Conservation (phyloP, 2,888 invertebrate species). For the Apodemia zela region DNA sequence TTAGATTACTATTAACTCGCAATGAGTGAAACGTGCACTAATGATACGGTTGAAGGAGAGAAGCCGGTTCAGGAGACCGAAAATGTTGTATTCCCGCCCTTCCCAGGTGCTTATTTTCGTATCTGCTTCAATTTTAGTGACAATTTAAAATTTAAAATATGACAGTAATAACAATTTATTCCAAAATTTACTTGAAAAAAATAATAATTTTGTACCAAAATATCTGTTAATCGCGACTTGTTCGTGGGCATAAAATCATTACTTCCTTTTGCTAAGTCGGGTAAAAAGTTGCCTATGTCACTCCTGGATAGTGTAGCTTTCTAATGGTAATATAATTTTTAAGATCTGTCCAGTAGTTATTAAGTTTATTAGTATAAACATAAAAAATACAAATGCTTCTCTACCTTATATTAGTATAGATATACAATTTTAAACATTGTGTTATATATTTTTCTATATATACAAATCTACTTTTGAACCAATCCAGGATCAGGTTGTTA, state of each 20-base stretch:
- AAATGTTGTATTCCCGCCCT: slow-evolving; percentile 64
- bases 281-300: too few relatives aligned
- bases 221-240: too few relatives aligned
- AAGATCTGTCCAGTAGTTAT: too few relatives aligned
- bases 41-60: slow-evolving; percentile 50
- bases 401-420: too few relatives aligned
- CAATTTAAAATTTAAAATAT: background rate
- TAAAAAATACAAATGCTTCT: too few relatives aligned
- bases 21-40: slow-evolving; percentile 58
- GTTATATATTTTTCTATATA: background rate
- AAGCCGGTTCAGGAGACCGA: slow-evolving; percentile 58
- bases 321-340: too few relatives aligned
- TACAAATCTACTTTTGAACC: background rate
- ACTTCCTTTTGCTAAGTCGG: too few relatives aligned
- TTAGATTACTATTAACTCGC: slow-evolving; percentile 26
- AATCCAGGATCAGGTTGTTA: background rate
- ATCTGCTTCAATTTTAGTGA: background rate
- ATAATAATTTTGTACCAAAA: too few relatives aligned
- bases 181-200: background rate
- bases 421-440: too few relatives aligned
- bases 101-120: slow-evolving; percentile 49
- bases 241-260: too few relatives aligned
- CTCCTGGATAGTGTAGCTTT: too few relatives aligned
- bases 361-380: too few relatives aligned
- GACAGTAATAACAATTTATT: background rate